Evolutionary conservation across 2,888 invertebrate species (phyloP), one percentile per base, ranked within the genome.

Genomic region (Charanyca ferruginea): DNA sequence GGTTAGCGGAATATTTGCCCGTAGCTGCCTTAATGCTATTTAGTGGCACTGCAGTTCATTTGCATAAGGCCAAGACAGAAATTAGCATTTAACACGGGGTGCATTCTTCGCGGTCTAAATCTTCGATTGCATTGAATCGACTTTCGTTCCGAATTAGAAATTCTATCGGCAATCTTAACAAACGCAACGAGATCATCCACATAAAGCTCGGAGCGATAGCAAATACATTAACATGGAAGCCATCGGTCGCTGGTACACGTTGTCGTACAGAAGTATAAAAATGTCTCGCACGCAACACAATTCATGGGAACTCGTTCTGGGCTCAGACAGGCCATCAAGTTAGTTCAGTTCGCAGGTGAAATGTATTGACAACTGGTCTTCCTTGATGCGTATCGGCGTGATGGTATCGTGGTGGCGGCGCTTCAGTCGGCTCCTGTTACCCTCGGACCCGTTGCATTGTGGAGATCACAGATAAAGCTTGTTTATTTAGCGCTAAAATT

Each of bases 281-380:
- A 91, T 93, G 94, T 93, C 91, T 87, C 85, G 88, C 88, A 84
- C 83, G 89, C 89, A 89, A 87, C 88, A 93, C 93, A 93, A 93
- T 94, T 94, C 91, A 93, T 90, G 91, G 91, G 90, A 94, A 94
- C 94, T 85, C 83, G 94, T 94, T 91, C 90, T 87, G 86, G 83
- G 81, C 87, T 77, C 80, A 80, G 93, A 93, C 92, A 89, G 90
- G 85, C 90, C 93, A 92, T 94, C 94, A 93, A 91, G 91, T 89
- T 87, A 80, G 83, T 80, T 84, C 85, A 87, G 87, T 84, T 89
- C 86, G 90, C 94, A 93, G 92, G 94, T 95, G 94, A 94, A 93
- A 92, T 93, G 94, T 94, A 95, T 94, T 94, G 95, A 95, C 95
- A 94, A 93, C 90, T 94, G 93, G 95, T 94, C 95, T 95, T 95